Percentiles rank a stretch among this genome's conserved stretches.
Conservation (phyloP, 2,113 vertebrate genomes). For the Crotalus horridus region DNA sequence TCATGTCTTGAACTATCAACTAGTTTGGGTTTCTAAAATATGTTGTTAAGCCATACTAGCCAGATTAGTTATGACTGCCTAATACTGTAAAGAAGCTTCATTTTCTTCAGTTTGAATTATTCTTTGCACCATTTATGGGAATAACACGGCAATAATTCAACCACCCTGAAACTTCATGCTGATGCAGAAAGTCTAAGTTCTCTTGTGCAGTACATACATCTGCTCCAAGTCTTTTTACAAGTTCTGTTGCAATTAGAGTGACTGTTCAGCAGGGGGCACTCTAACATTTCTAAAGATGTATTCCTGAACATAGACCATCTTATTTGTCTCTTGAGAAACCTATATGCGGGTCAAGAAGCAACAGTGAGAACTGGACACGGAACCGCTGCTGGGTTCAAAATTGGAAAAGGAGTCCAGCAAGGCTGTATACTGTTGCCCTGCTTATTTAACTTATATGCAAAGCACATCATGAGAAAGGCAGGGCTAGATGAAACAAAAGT, state of each 20-base stretch:
- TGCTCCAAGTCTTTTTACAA: neutral
- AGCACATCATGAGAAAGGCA: too few species aligned
- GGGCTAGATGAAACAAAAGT: too few species aligned
- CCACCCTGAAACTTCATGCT: neutral
- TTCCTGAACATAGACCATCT: neutral
- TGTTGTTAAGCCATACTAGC: neutral
- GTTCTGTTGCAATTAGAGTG: neutral
- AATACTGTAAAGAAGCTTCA: neutral
- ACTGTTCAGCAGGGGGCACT: neutral
- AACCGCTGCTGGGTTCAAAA: too few species aligned
- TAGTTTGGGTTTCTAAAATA: neutral
- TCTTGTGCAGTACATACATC: neutral
- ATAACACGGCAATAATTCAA: neutral
- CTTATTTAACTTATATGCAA: too few species aligned
- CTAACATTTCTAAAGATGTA: neutral
- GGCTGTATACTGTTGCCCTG: too few species aligned
- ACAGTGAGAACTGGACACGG: too few species aligned
- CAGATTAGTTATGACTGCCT: neutral
- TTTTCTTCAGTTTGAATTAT: neutral
- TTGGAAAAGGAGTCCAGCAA: too few species aligned
- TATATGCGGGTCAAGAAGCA: too few species aligned
- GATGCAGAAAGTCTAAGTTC: neutral
- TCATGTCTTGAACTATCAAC: neutral
- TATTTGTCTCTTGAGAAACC: too few species aligned
- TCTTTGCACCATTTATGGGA: neutral